A percentile compares a stretch with the other conserved stretches of the same genome.
These are phyloP conservation scores for Tautogolabrus adspersus DNA, from an alignment of 2,113 vertebrate genomes.

Conservation along the genomic window DNA sequence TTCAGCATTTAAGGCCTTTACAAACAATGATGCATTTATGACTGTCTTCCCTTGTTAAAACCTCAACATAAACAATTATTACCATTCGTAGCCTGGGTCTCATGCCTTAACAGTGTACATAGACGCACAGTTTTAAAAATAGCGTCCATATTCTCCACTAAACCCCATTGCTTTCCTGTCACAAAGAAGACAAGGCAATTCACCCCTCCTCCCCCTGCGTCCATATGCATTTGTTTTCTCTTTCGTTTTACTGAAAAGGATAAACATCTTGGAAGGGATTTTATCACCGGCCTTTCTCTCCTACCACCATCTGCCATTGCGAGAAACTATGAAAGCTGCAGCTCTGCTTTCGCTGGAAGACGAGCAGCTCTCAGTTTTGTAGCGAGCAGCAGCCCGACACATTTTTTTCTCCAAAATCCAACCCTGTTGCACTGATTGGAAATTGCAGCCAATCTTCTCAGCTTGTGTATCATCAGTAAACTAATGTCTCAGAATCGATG, in stretches of 20 bases:
- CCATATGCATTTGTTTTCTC: constrained; percentile 74
- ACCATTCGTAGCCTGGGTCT: not conserved
- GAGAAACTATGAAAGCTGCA: constrained; percentile 49
- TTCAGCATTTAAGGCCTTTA: not conserved
- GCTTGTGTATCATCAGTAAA: constrained; percentile 29
- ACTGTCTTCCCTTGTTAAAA: not conserved
- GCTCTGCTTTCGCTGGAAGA: constrained; percentile 34
- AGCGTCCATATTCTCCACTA: constrained; percentile 28
- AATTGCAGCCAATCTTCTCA: constrained; percentile 33
- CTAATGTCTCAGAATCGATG: constrained; percentile 37
- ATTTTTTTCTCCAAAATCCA: constrained; percentile 33
- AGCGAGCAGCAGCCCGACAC: not conserved
- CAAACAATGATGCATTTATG: constrained; percentile 1
- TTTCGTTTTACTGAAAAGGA: constrained; percentile 63
- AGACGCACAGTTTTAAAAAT: not conserved
- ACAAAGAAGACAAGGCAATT: constrained; percentile 38
- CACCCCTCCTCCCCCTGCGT: constrained; percentile 44
- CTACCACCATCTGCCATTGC: constrained; percentile 70
- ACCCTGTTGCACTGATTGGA: constrained; percentile 43
- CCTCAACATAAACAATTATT: constrained; percentile 4
- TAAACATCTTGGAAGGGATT: constrained; percentile 72
- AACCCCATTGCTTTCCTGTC: constrained; percentile 22
- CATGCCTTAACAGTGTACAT: constrained; percentile 12
- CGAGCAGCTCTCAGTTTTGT: constrained; percentile 30
- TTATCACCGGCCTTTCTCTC: constrained; percentile 56